Evolutionary conservation across 1,140 invertebrate species (phyloP).

Genomic region (Liolophura sinensis): DNA sequence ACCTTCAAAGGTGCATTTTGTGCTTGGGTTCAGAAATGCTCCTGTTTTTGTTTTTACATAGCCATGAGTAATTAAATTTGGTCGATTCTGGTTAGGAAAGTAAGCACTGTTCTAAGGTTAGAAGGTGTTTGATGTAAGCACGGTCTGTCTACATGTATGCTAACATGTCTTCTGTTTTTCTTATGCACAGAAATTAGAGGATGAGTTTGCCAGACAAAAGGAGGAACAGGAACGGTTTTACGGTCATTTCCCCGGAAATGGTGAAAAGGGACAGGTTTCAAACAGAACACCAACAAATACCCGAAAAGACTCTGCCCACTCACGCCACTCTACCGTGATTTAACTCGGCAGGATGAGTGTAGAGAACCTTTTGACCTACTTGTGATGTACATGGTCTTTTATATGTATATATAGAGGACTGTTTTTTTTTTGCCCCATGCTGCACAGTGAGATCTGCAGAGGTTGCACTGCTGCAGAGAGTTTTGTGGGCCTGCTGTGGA

Average conservation of each 20-base stretch:
- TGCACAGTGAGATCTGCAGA: too few relatives aligned
- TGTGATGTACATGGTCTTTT: too few relatives aligned
- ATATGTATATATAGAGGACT: too few relatives aligned
- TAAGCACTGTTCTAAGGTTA: background rate
- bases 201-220: slow-evolving; percentile 79
- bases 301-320: slow-evolving; percentile 26
- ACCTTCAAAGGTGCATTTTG: too few relatives aligned
- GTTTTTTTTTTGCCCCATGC: too few relatives aligned
- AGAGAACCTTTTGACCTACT: too few relatives aligned
- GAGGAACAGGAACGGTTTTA: slow-evolving; percentile 84
- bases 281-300: slow-evolving; percentile 10
- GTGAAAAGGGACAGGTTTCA: slow-evolving; percentile 22
- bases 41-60: too few relatives aligned
- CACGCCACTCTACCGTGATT: slow-evolving; percentile 41
- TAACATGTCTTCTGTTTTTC: slow-evolving; percentile 6
- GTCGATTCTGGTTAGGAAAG: too few relatives aligned
- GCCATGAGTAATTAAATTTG: too few relatives aligned
- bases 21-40: too few relatives aligned
- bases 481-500: too few relatives aligned
- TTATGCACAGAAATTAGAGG: slow-evolving; percentile 76
- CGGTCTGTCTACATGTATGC: background rate
- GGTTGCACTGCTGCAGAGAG: too few relatives aligned
- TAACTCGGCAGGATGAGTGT: slow-evolving; percentile 5
- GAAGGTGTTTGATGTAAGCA: background rate
- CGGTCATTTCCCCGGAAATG: slow-evolving; percentile 44